Percentiles rank a stretch among this genome's conserved stretches.
These are phyloP conservation scores for Cyrtonyx montezumae DNA, from an alignment of 2,113 vertebrate species.

Conservation along the genomic window DNA sequence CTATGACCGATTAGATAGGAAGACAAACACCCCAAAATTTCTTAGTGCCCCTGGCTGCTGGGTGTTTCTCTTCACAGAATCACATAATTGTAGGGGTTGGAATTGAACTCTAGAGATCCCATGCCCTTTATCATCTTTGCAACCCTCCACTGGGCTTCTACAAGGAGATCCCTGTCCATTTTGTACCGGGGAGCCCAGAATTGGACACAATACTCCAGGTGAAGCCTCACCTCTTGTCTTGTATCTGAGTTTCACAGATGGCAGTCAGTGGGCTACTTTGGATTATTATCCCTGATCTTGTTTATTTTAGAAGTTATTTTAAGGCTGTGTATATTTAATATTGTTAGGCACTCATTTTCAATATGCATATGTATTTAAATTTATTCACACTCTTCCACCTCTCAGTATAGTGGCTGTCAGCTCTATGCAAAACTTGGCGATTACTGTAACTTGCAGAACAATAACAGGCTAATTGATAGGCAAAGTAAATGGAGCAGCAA, in stretches of 20 bases:
- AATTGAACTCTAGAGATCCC: no score
- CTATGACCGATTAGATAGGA: neutral
- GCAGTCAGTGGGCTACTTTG: neutral
- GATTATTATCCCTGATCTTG: neutral
- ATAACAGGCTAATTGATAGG: constrained; percentile 27
- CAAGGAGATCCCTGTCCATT: no score
- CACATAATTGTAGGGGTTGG: no score
- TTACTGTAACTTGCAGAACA: constrained; percentile 35
- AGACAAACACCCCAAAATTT: neutral
- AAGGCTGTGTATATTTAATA: neutral
- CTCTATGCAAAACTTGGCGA: constrained; percentile 31
- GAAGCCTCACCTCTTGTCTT: neutral
- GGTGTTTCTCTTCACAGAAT: neutral
- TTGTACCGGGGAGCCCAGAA: no score
- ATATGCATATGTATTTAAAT: constrained; percentile 53
- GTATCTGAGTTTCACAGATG: neutral
- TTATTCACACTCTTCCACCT: constrained; percentile 13
- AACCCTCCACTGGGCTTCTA: no score
- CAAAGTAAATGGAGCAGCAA: neutral
- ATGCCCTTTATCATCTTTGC: no score
- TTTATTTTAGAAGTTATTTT: neutral
- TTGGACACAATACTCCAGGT: no score
- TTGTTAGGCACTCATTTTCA: neutral
- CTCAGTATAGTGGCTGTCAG: neutral
- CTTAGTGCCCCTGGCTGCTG: neutral